Conservation (phyloP, 2,113 vertebrate genomes). For the Phasianus colchicus region DNA sequence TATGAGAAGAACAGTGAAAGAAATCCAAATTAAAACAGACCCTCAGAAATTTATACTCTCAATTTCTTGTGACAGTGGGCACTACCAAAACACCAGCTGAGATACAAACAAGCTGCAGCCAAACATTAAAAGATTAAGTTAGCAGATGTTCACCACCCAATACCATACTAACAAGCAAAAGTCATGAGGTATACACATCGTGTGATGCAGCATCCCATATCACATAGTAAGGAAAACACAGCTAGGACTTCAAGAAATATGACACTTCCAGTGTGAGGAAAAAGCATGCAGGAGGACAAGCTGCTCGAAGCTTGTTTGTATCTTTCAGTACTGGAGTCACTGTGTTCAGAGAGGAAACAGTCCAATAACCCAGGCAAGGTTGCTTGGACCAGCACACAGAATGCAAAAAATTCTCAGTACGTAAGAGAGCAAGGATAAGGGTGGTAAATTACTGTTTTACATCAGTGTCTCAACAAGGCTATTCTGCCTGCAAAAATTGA, state of each 20-base stretch:
- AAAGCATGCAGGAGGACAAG: neutral
- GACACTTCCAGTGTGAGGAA: neutral
- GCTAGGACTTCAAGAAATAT: neutral
- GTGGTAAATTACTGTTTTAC: neutral
- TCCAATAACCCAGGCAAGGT: neutral
- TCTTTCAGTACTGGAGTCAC: neutral
- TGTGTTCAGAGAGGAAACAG: neutral
- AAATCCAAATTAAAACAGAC: neutral
- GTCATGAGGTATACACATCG: neutral
- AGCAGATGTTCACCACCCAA: neutral
- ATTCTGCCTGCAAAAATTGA: neutral
- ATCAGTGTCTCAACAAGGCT: neutral
- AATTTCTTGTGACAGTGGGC: neutral
- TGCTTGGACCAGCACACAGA: neutral
- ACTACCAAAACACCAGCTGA: neutral
- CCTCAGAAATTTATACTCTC: neutral
- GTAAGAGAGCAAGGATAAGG: neutral
- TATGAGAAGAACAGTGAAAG: neutral
- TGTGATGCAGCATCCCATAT: neutral
- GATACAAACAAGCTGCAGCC: neutral
- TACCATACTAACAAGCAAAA: neutral
- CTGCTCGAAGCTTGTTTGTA: neutral
- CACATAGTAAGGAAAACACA: neutral
- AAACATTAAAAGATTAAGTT: neutral
- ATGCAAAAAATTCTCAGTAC: neutral